Evolutionary conservation across 1,140 invertebrate species (phyloP).

Genomic region (Harlomillsia oculata): DNA sequence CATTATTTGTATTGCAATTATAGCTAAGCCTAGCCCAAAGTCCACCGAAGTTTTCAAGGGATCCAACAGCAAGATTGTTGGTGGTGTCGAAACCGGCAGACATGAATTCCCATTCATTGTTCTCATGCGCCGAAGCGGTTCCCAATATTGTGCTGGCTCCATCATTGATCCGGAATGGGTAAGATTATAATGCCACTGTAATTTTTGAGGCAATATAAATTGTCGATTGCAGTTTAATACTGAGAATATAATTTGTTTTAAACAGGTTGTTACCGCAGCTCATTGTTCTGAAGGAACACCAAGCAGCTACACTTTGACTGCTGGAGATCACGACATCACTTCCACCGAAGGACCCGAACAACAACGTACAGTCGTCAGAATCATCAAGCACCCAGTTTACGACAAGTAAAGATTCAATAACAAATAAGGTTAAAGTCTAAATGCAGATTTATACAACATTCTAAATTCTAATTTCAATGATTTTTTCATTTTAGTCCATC

Average conservation of each 20-base stretch:
- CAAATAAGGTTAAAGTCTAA: not conserved
- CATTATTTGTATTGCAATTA: no score
- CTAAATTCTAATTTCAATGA: not conserved
- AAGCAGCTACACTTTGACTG: slow-evolving; percentile 34
- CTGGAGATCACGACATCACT: slow-evolving; percentile 37
- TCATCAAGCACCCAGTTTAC: slow-evolving; percentile 11
- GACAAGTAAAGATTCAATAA: slow-evolving; percentile 1
- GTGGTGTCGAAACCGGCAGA: no score
- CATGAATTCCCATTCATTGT: not conserved
- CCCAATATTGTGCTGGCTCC: slow-evolving; percentile 49
- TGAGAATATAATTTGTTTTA: not conserved
- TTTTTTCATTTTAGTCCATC: not conserved
- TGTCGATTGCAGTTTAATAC: not conserved
- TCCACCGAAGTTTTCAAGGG: no score
- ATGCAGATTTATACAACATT: not conserved
- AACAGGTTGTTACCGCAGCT: slow-evolving; percentile 51
- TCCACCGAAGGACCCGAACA: slow-evolving; percentile 33
- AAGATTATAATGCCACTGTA: not conserved
- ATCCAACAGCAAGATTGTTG: no score
- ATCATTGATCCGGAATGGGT: slow-evolving; percentile 44
- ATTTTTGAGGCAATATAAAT: not conserved
- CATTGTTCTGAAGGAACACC: slow-evolving; percentile 50
- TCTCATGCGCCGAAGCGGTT: not conserved
- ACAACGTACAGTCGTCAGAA: slow-evolving; percentile 21
- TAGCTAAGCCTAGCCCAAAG: no score